phyloP scores from a whole-genome alignment of 2,888 invertebrate genomes.

The Nomada hirtipes region DNA sequence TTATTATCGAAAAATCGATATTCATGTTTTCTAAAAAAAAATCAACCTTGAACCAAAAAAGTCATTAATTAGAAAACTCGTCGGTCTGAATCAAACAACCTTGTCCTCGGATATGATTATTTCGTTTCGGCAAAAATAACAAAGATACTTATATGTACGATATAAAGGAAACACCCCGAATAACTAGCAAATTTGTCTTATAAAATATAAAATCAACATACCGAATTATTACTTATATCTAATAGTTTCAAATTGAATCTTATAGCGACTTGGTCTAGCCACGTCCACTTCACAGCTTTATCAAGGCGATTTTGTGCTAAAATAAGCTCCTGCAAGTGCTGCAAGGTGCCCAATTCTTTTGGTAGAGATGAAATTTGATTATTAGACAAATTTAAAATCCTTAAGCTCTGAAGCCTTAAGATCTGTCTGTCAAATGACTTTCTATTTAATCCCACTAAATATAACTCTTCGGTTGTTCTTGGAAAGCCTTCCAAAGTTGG shows the following conservation, averaged over 20 bases:
- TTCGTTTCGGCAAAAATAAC: no score
- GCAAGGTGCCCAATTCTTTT: conserved; percentile 88
- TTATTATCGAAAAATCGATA: no score
- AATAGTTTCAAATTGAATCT: conserved; percentile 86
- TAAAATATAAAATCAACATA: conserved; percentile 74
- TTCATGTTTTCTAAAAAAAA: no score
- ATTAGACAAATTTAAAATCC: conserved; percentile 88
- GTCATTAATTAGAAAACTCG: no score
- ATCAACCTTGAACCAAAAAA: no score
- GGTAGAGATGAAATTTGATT: conserved; percentile 91
- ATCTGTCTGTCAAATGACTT: conserved; percentile 90
- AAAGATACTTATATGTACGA: no score
- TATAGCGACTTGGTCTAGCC: conserved; percentile 87
- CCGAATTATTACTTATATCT: conserved; percentile 88
- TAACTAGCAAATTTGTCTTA: background rate
- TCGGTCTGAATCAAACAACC: no score
- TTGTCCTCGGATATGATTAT: no score
- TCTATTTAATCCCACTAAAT: conserved; percentile 87
- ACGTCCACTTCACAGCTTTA: conserved; percentile 87
- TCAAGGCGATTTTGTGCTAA: conserved; percentile 89
- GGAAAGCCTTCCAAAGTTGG: conserved; percentile 90
- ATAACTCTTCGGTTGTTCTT: conserved; percentile 87
- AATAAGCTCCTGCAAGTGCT: conserved; percentile 87
- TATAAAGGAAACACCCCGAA: no score
- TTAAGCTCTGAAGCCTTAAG: conserved; percentile 88